These are phyloP conservation scores for Cistogaster globosa DNA, from an alignment of 2,888 invertebrate genomes.

Conservation along the genomic window DNA sequence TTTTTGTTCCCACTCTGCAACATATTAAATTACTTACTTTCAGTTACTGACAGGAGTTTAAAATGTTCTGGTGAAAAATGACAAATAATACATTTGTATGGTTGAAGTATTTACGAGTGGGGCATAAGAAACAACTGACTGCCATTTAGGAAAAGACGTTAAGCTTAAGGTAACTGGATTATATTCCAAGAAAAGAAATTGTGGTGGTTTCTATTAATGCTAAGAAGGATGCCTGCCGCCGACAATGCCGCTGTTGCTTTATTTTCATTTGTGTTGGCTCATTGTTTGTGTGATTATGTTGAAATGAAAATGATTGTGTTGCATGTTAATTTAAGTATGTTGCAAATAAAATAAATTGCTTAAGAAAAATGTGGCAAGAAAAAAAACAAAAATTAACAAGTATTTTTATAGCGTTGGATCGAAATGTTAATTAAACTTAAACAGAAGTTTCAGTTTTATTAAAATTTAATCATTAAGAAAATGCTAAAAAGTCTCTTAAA, in stretches of 20 bases:
- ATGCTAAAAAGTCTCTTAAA: background rate
- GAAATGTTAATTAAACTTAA: background rate
- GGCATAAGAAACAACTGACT: conserved; percentile 3
- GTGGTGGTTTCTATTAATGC: background rate
- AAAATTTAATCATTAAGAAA: background rate
- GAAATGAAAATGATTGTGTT: conserved; percentile 43
- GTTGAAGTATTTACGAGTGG: conserved; percentile 29
- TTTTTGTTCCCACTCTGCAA: background rate
- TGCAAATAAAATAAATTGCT: conserved; percentile 66
- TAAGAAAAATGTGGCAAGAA: conserved; percentile 26
- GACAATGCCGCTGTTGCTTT: conserved; percentile 17
- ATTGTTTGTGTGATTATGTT: conserved; percentile 26
- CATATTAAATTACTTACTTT: conserved; percentile 66
- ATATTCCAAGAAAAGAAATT: conserved; percentile 53
- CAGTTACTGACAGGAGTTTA: no score
- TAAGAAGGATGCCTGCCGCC: conserved; percentile 1
- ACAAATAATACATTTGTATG: conserved; percentile 68
- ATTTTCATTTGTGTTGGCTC: background rate
- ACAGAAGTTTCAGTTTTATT: background rate
- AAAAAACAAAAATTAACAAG: conserved; percentile 31
- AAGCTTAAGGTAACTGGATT: conserved; percentile 68
- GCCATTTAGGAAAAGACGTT: conserved; percentile 35
- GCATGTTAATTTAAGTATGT: conserved; percentile 59
- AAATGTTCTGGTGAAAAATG: no score
- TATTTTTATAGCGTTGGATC: conserved; percentile 2